Conservation (phyloP, 2,113 vertebrate species). For the Aramus guarauna region DNA sequence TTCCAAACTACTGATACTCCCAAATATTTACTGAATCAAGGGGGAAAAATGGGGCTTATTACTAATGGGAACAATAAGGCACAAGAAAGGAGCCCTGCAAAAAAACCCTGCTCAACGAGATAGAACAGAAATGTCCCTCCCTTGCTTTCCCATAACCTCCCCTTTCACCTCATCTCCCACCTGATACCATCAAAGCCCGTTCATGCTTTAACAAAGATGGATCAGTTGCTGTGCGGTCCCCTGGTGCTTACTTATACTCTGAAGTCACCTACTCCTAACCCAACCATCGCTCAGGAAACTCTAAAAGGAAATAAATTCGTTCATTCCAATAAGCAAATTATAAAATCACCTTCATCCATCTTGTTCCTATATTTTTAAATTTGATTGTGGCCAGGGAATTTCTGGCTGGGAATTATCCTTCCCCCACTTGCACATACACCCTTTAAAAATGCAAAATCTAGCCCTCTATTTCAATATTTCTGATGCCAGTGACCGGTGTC, state of each 20-base stretch:
- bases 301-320: slow-evolving; percentile 24
- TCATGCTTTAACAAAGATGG: slow-evolving; percentile 13
- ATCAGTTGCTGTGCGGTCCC: background rate
- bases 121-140: background rate
- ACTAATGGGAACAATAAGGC: background rate
- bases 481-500: slow-evolving; percentile 69
- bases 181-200: background rate
- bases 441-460: slow-evolving; percentile 63
- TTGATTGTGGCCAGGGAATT: slow-evolving; percentile 27
- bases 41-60: background rate
- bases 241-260: background rate
- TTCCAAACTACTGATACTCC: background rate
- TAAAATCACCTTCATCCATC: slow-evolving; percentile 46
- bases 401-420: slow-evolving; percentile 19
- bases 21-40: background rate
- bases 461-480: slow-evolving; percentile 65
- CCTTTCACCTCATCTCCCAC: background rate
- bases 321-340: slow-evolving; percentile 45
- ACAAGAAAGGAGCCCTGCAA: background rate
- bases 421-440: background rate
- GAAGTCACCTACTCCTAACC: slow-evolving; percentile 11
- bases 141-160: background rate
- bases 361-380: slow-evolving; percentile 46
- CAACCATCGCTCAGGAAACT: background rate
- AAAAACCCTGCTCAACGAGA: background rate